A percentile compares a stretch with the other conserved stretches of the same genome.
These are phyloP conservation scores for Sebastes itinus DNA, from an alignment of 2,797 vertebrate genomes.

Conservation along the genomic window DNA sequence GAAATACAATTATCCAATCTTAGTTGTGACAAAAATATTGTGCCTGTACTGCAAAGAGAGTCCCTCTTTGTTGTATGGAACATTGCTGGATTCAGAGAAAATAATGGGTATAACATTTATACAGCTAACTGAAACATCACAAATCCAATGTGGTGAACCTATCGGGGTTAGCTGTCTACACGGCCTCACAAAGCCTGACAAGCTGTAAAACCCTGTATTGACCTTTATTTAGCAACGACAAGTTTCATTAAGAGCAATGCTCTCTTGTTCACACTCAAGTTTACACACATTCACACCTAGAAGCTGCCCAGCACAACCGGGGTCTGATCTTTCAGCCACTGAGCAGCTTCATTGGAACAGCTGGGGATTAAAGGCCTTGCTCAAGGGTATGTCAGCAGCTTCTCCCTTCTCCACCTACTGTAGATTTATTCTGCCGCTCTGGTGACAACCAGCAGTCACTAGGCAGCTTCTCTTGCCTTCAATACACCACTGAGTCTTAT, in stretches of 20 bases:
- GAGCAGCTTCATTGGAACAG: not conserved
- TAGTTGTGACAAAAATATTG: not conserved
- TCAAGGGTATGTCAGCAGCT: not conserved
- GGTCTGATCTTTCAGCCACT: not conserved
- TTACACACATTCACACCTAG: not conserved
- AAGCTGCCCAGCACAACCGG: not conserved
- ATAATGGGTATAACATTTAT: not conserved
- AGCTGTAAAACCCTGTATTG: not conserved
- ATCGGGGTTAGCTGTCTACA: not conserved
- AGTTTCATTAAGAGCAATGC: not conserved
- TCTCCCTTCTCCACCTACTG: not conserved
- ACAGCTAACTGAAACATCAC: not conserved
- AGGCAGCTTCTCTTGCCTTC: not conserved
- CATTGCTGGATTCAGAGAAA: not conserved
- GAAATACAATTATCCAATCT: not conserved
- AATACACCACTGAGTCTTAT: not conserved
- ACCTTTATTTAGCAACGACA: not conserved
- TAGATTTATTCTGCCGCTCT: not conserved
- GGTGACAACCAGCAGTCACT: not conserved
- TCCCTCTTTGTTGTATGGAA: not conserved
- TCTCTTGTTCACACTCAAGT: not conserved
- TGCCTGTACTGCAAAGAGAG: not conserved
- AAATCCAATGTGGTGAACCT: not conserved
- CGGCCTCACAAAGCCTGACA: not conserved
- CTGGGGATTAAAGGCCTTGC: conserved; percentile 3